Percentiles rank a stretch among this genome's conserved stretches.
These are phyloP conservation scores for Hydrochoerus hydrochaeris DNA, from an alignment of 2,113 vertebrate species.

Conservation along the genomic window DNA sequence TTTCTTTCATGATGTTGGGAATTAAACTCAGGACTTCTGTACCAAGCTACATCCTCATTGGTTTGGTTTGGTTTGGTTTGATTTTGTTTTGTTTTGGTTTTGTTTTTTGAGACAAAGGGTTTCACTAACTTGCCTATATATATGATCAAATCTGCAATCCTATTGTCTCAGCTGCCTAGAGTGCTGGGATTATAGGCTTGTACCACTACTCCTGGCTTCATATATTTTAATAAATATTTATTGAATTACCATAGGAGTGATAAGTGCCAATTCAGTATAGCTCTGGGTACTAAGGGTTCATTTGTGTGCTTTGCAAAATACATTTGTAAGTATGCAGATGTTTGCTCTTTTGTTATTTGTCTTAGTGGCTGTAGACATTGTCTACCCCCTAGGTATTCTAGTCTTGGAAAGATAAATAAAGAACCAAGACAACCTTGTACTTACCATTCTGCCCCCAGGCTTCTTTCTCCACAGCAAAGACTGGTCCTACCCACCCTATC, in stretches of 20 bases:
- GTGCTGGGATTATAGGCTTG: background rate
- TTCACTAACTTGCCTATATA: background rate
- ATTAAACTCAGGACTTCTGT: background rate
- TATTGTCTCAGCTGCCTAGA: background rate
- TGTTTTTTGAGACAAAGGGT: background rate
- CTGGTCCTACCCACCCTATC: background rate
- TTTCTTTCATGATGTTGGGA: background rate
- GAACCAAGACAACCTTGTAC: background rate
- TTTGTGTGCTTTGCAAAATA: background rate
- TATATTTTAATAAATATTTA: background rate
- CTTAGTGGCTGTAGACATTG: background rate
- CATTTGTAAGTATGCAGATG: background rate
- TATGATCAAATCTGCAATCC: background rate
- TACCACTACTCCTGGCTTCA: background rate
- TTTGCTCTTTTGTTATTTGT: background rate
- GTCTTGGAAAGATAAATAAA: conserved; percentile 17
- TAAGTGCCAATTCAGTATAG: background rate
- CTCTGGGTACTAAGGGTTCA: background rate
- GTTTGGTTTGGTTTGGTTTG: background rate
- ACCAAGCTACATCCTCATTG: background rate
- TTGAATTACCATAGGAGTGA: background rate
- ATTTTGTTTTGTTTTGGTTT: background rate
- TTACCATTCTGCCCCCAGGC: background rate
- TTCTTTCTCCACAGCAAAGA: background rate
- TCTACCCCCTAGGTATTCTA: background rate